Conservation (phyloP, 2,888 invertebrate species). For the Lapara coniferarum region DNA sequence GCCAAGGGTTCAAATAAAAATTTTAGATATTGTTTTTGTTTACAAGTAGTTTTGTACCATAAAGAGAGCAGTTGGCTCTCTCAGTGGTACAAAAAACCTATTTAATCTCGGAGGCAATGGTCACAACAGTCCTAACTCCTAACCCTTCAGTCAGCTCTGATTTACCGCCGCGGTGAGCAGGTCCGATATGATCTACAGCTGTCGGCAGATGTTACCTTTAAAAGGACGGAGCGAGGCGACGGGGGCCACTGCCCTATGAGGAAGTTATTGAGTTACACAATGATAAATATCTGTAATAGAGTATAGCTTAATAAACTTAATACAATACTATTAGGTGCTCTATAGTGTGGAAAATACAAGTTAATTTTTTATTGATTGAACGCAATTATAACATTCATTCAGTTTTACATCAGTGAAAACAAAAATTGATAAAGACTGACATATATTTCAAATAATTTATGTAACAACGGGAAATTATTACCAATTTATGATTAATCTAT, state of each 20-base stretch:
- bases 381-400: too few species aligned
- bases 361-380: too few species aligned
- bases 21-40: too few species aligned
- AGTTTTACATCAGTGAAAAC: too few species aligned
- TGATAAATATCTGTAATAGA: neutral
- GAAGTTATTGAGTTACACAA: neutral
- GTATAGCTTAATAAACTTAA: neutral
- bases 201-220: conserved; percentile 69
- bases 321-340: neutral
- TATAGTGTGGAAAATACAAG: too few species aligned
- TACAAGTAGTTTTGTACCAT: too few species aligned
- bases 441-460: too few species aligned
- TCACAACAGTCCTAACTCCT: conserved; percentile 60
- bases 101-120: conserved; percentile 27
- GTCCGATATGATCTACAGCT: conserved; percentile 78
- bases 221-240: conserved; percentile 29
- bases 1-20: too few species aligned
- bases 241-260: conserved; percentile 3
- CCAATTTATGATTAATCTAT: too few species aligned
- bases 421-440: neutral
- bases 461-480: too few species aligned
- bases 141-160: conserved; percentile 52
- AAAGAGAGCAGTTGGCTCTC: too few species aligned
- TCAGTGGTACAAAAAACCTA: too few species aligned
- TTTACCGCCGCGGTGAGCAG: conserved; percentile 65